Conservation (phyloP, 2,888 invertebrate species). For the Gerris lacustris region DNA sequence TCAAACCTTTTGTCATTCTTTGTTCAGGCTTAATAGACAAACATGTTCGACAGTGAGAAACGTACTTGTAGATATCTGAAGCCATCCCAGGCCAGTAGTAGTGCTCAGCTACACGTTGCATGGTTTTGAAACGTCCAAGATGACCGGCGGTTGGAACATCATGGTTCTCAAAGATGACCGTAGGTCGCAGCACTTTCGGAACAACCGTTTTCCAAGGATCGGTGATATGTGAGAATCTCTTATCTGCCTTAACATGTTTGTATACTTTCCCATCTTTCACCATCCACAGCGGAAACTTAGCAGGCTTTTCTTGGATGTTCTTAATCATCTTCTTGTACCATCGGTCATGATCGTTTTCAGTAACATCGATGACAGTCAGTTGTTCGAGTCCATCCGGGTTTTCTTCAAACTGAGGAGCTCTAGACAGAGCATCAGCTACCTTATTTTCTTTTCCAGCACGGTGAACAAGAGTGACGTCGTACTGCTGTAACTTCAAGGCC, state of each 20-base stretch:
- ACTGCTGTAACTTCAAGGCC: too few relatives aligned
- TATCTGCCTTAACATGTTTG: too few relatives aligned
- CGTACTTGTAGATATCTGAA: constrained; percentile 18
- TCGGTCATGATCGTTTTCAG: constrained; percentile 9
- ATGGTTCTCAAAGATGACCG: constrained; percentile 13
- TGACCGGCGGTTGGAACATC: too few relatives aligned
- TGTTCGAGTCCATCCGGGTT: not conserved
- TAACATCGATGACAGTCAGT: not conserved
- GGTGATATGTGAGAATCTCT: too few relatives aligned
- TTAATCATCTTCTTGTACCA: constrained; percentile 21
- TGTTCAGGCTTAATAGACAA: constrained; percentile 30
- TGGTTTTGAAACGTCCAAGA: too few relatives aligned
- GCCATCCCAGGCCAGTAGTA: too few relatives aligned
- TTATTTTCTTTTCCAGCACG: constrained; percentile 3
- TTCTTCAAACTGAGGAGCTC: too few relatives aligned
- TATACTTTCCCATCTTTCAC: constrained; percentile 2
- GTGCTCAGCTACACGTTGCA: too few relatives aligned
- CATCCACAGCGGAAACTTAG: constrained; percentile 2
- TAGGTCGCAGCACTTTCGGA: constrained; percentile 2
- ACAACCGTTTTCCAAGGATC: not conserved
- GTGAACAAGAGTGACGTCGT: not conserved
- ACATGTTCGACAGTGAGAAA: constrained; percentile 14
- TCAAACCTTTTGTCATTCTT: too few relatives aligned
- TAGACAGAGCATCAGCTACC: constrained; percentile 14
- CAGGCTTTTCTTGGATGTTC: constrained; percentile 7